A percentile compares a stretch with the other conserved stretches of the same genome.
Evolutionary conservation across 2,797 vertebrate species (phyloP).

Genomic region (Petrocephalus sullivani): DNA sequence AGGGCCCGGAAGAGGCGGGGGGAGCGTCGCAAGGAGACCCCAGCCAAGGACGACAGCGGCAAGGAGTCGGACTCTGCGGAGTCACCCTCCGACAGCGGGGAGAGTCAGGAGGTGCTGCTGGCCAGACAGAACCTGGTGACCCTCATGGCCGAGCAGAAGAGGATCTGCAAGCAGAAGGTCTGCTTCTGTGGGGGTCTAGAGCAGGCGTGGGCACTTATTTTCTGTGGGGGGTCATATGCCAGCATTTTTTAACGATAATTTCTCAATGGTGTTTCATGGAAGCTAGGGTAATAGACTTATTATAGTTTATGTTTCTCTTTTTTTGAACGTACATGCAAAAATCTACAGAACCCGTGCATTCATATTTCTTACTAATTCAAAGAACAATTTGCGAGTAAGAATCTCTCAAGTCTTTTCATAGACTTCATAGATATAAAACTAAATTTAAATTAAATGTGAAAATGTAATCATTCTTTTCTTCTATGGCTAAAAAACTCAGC

Average conservation of each 20-base stretch:
- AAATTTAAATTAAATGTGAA: not conserved
- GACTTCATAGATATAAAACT: not conserved
- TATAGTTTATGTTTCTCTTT: not conserved
- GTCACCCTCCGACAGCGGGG: conserved; percentile 64
- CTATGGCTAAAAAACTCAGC: not conserved
- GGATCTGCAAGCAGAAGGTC: conserved; percentile 75
- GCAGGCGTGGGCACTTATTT: not conserved
- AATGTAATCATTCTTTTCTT: not conserved
- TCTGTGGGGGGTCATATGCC: not conserved
- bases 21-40: conserved; percentile 69
- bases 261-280: not conserved
- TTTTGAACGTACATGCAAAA: not conserved
- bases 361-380: not conserved
- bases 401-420: not conserved
- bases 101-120: conserved; percentile 65
- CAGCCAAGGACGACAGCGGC: conserved; percentile 71
- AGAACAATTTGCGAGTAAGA: not conserved
- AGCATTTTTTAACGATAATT: not conserved
- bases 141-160: conserved; percentile 73
- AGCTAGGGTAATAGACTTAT: not conserved
- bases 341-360: not conserved
- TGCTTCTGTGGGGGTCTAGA: not conserved
- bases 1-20: conserved; percentile 67
- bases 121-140: conserved; percentile 68
- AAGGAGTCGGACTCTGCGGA: conserved; percentile 75